Evolutionary conservation across 2,888 invertebrate species (phyloP), one percentile per base, ranked within the genome.

Genomic region (Panzeria rudis): DNA sequence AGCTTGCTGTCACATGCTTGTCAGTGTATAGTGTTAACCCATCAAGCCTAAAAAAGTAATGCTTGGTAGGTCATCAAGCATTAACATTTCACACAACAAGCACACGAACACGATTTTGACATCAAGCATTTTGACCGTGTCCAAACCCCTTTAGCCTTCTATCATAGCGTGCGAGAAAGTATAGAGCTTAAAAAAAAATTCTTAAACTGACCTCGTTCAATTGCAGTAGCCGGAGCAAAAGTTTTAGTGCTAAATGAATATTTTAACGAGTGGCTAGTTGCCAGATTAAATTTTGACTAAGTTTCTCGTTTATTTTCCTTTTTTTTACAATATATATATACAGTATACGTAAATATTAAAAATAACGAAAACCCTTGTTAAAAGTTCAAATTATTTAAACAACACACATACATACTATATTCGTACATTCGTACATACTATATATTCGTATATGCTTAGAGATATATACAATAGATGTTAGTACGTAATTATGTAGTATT

Each of bases 211-310:
- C 50, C 59, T 69, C 77, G 17, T 61, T 7, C 3, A 50, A 8
- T 47, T 29, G 25, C 32, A 38, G 3, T 25, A 72, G 66, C 44
- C 35, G 35, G 44, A 41, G 23, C 35, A 52, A 50, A 44, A 64
- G 47, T 68, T 72, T 50, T 29, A 81, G 47, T 77, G 66, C 71
- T 66, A 79, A 85, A 82, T 79, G 75, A 82, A 82, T 68, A 68
- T 85, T 85, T 85, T 69, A 85, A 81, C 78, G 81, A 85, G 81
- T 85, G 81, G 77, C 84, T 64, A 84, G 84, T 77, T 77, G 77
- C 72, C 77, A 81, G 78, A 71, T 69, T 54, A 52, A 75, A 75
- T 82, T 81, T 82, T 62, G 76, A 76, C 75, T 69, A 35, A 61
- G 38, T 54, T 71, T 68, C 64, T 54, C 17, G 8, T 44, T 38